Conservation (phyloP, 2,888 invertebrate species). For the Apotomis capreana region DNA sequence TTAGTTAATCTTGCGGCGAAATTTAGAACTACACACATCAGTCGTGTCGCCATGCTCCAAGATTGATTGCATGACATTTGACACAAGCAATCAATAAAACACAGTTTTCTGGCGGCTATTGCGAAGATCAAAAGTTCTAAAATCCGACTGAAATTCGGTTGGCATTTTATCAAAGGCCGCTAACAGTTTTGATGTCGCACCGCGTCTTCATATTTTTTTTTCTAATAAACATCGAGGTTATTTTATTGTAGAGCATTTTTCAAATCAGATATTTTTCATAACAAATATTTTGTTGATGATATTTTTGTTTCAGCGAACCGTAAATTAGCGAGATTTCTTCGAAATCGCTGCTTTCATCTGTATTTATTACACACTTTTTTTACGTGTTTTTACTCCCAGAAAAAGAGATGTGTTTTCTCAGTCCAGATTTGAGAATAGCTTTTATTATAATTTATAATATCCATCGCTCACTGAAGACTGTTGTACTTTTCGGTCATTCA, state of each 20-base stretch:
- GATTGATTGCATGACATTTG: no score
- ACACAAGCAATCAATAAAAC: no score
- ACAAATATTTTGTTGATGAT: slow-evolving; percentile 12
- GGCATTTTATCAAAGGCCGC: no score
- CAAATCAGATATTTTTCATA: slow-evolving; percentile 7
- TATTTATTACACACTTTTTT: background rate
- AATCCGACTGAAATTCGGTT: no score
- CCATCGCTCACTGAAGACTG: background rate
- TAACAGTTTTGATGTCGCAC: background rate
- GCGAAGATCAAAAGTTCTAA: no score
- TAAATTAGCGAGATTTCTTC: background rate
- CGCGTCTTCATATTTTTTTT: background rate
- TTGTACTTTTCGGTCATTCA: background rate
- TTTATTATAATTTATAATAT: background rate
- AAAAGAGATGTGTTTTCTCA: background rate
- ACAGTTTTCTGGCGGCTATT: no score
- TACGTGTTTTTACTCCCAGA: background rate
- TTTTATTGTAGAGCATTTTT: background rate
- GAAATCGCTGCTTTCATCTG: slow-evolving; percentile 2
- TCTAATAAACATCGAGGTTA: background rate
- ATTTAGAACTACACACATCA: no score
- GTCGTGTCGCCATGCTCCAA: no score
- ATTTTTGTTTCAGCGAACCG: background rate
- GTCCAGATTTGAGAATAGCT: background rate
- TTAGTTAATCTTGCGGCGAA: no score